These are phyloP conservation scores for Apis dorsata DNA, from an alignment of 1,140 invertebrate genomes.

Conservation along the genomic window DNA sequence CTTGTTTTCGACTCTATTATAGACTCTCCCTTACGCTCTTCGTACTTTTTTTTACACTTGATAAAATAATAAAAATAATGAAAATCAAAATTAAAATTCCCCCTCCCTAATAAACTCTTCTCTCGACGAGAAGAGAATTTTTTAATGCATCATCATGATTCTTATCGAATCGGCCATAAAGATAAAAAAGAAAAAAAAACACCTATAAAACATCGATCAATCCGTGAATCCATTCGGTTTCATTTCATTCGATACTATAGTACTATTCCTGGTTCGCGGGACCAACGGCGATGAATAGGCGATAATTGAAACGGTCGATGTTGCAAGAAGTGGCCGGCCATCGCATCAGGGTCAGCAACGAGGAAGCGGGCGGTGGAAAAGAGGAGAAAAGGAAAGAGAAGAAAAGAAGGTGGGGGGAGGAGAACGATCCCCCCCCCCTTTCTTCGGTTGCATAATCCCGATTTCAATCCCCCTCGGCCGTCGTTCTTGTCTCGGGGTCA, in stretches of 20 bases:
- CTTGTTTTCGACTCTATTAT: neutral
- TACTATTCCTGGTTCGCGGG: neutral
- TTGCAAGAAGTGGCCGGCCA: constrained; percentile 20
- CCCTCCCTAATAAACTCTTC: too few relatives aligned
- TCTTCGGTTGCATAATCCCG: constrained; percentile 33
- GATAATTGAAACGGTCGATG: constrained; percentile 37
- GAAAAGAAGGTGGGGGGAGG: too few relatives aligned
- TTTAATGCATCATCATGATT: too few relatives aligned
- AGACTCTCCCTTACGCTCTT: too few relatives aligned
- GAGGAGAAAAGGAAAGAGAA: neutral
- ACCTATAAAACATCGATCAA: neutral
- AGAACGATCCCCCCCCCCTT: too few relatives aligned
- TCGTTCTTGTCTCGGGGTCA: constrained; percentile 39
- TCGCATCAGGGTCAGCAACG: constrained; percentile 46
- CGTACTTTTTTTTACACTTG: too few relatives aligned
- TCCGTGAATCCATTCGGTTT: neutral
- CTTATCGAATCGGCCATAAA: too few relatives aligned
- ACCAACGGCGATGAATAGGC: constrained; percentile 25
- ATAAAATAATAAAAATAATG: too few relatives aligned
- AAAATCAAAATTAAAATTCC: too few relatives aligned
- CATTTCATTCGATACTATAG: neutral
- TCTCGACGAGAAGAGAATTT: too few relatives aligned
- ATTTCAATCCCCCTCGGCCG: constrained; percentile 17
- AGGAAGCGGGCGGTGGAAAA: constrained; percentile 18
- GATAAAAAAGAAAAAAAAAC: too few relatives aligned